Base-by-base conservation (phyloP, 2,888 invertebrate species). In the Epirrhoe tristata region DNA sequence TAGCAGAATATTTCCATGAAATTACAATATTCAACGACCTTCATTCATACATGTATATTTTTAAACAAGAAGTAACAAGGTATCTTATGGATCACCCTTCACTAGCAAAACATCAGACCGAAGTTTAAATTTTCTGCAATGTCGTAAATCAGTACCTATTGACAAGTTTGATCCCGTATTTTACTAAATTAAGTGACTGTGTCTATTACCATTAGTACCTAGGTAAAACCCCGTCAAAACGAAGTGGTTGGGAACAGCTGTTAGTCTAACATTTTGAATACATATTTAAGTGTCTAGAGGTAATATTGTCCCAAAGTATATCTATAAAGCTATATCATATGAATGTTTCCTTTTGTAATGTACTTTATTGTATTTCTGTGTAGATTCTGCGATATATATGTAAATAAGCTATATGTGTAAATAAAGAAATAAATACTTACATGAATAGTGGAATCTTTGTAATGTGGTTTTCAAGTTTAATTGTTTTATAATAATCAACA, bases 31-130 rank as follows among this genome's bases (percentile, higher is more conserved):
- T 6, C n/a, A 39, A 50, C 1, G 54, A n/a, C 64, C 67, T 64
- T 68, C 60, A 24, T 64, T 68, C 60, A 24, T 52, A 51, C 32
- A 48, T 24, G 24, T 24, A 24, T 56, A 60, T 60, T 57, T 67
- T 63, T 60, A 57, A 59, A 43, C 39, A 59, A 60, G 48, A 55
- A 51, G 32, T 51, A 58, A 39, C 58, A 43, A 62, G 53, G 58
- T 54, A 64, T 31, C 17, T 6, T 60, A 60, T 65, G 51, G 60
- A 63, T 53, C 59, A 60, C 60, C 60, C 63, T 67, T 64, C 63
- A 64, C 63, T 48, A 39, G 36, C 31, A 57, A 59, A 56, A 63
- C 39, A 67, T 63, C 48, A 48, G 58, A 34, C 46, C 58, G 32
- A 31, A 55, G 32, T 31, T 59, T 63, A 59, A 32, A 57, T 57